Evolutionary conservation across 2,797 vertebrate genomes (phyloP), one percentile per base, ranked within the genome.

Genomic region (Etheostoma nigrum): DNA sequence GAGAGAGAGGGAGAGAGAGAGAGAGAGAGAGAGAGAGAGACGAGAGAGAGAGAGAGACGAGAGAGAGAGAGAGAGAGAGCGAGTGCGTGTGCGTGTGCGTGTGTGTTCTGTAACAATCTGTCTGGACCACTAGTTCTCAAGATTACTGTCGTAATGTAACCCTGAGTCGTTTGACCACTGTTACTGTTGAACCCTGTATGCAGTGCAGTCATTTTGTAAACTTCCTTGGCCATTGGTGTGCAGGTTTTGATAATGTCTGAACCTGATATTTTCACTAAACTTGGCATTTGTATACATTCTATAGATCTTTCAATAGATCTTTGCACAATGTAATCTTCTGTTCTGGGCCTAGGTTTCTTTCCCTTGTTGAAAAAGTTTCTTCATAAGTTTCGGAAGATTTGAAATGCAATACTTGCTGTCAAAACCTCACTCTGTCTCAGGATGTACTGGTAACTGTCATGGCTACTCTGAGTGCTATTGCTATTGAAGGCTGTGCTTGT

Each of bases 401-500:
- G 2, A 53, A 33, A 57, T 11, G 25, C 36, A 59, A 13, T 23
- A 25, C 27, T 48, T 12, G 18, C 21, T n/a, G 45, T 52, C 13
- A 63, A 44, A 44, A 40, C 44, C 25, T 47, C 19, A 19, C 30
- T 25, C 15, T 21, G n/a, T 65, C 15, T 49, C n/a, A 49, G 40
- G 44, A 5, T 33, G 14, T 48, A 2, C 25, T 65, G 16, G 0
- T 7, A 40, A 36, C 23, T 36, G 45, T 27, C 54, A 2, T 33
- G 16, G 25, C 40, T 52, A 7, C 61, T 27, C 14, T 54, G 47
- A 21, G 16, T 57, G 53, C 12, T 70, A 51, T 23, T 76, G n/a
- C 53, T 40, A 57, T 30, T 70, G 27, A 74, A 51, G 47, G 23
- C 15, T 54, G 19, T 51, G 23, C 45, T 68, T 63, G 49, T 72